Percentiles rank a stretch among this genome's conserved stretches.
Conservation (phyloP, 2,797 vertebrate genomes). For the Smutsia temminckii region DNA sequence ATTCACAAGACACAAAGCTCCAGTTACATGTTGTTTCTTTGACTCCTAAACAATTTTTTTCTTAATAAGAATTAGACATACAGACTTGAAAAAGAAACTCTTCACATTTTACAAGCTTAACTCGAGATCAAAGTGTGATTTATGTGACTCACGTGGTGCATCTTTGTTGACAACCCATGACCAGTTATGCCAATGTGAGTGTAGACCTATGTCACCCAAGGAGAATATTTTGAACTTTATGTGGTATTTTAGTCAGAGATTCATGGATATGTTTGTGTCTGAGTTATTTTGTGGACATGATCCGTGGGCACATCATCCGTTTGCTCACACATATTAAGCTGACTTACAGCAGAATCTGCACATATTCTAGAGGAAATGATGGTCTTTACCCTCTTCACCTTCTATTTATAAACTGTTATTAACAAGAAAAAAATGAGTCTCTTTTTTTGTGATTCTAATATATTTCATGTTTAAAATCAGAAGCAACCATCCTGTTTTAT, state of each 20-base stretch:
- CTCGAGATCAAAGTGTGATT: slow-evolving; percentile 78
- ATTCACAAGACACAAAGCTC: slow-evolving; percentile 34
- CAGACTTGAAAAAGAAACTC: slow-evolving; percentile 70
- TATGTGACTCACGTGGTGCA: slow-evolving; percentile 80
- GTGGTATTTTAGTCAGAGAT: slow-evolving; percentile 74
- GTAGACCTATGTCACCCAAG: slow-evolving; percentile 81
- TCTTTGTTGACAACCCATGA: slow-evolving; percentile 81
- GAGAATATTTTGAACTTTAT: slow-evolving; percentile 82
- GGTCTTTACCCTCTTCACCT: slow-evolving; percentile 25
- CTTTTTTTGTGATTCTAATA: slow-evolving; percentile 73
- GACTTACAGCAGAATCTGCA: slow-evolving; percentile 3
- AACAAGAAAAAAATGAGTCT: slow-evolving; percentile 64
- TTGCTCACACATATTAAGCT: slow-evolving; percentile 57
- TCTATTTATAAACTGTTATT: slow-evolving; percentile 59
- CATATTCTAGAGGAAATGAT: slow-evolving; percentile 75
- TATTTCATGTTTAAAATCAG: slow-evolving; percentile 75
- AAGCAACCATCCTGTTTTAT: slow-evolving; percentile 62
- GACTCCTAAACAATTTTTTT: slow-evolving; percentile 75
- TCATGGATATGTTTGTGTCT: slow-evolving; percentile 65
- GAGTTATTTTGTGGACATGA: slow-evolving; percentile 62
- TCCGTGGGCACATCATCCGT: slow-evolving; percentile 55
- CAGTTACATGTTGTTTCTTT: slow-evolving; percentile 52
- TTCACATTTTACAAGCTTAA: slow-evolving; percentile 78
- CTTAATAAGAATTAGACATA: slow-evolving; percentile 73
- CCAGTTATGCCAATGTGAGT: slow-evolving; percentile 80